These are phyloP conservation scores for Brotula barbata DNA, from an alignment of 2,797 vertebrate genomes.

Conservation along the genomic window DNA sequence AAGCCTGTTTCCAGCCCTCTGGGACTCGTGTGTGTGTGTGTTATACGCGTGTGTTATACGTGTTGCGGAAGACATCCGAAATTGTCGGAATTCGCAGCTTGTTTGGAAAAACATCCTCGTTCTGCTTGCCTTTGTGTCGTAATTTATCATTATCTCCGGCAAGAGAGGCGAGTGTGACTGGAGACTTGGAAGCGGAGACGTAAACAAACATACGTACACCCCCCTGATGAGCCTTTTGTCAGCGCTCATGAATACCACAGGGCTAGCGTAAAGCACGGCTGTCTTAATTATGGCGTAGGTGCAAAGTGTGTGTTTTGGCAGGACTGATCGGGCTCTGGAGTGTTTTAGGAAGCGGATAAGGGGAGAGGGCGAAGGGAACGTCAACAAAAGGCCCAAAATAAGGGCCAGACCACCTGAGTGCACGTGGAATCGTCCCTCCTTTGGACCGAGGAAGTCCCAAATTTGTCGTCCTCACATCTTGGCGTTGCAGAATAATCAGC, in stretches of 20 bases:
- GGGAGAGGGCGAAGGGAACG: slow-evolving; percentile 40
- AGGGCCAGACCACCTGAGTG: slow-evolving; percentile 60
- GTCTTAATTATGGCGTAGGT: slow-evolving; percentile 54
- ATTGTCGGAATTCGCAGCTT: slow-evolving; percentile 16
- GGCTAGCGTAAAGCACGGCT: slow-evolving; percentile 15
- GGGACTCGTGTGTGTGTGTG: background rate
- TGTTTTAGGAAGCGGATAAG: slow-evolving; percentile 28
- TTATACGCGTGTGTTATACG: background rate
- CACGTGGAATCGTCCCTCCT: slow-evolving; percentile 31
- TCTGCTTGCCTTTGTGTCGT: slow-evolving; percentile 16
- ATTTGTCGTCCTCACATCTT: slow-evolving; percentile 9
- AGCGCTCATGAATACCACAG: slow-evolving; percentile 15
- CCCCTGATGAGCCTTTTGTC: slow-evolving; percentile 12
- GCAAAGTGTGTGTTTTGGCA: slow-evolving; percentile 43
- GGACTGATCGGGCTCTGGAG: slow-evolving; percentile 1
- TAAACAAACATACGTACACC: background rate
- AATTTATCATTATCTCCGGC: slow-evolving; percentile 30
- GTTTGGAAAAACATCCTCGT: slow-evolving; percentile 16
- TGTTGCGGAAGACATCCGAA: slow-evolving; percentile 2
- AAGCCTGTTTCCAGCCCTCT: background rate
- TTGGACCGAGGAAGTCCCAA: slow-evolving; percentile 27
- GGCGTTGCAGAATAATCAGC: slow-evolving; percentile 39
- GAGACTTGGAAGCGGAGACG: background rate
- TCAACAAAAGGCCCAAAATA: slow-evolving; percentile 52
- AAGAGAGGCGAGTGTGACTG: slow-evolving; percentile 15